These are phyloP conservation scores for Sus cebifrons DNA, from an alignment of 2,797 vertebrate species.

Conservation along the genomic window DNA sequence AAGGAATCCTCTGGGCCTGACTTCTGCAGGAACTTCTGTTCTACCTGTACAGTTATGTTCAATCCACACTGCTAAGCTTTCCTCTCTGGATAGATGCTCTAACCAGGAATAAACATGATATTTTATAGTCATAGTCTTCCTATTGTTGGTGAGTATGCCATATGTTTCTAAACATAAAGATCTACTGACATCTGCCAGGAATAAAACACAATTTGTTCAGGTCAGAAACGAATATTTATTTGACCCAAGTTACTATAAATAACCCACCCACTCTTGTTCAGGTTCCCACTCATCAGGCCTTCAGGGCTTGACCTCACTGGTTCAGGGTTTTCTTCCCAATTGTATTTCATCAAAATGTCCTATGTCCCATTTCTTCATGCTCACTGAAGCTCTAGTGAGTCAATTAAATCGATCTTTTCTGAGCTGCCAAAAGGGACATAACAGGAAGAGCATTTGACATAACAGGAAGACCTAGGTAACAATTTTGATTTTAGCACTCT, in stretches of 20 bases:
- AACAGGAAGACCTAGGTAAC: neutral
- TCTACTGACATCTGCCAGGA: neutral
- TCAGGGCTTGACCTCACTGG: neutral
- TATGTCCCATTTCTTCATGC: neutral
- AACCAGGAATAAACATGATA: neutral
- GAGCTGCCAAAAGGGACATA: neutral
- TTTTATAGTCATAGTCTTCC: too few relatives aligned
- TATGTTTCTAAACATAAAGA: neutral
- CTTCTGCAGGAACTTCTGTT: neutral
- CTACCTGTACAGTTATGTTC: neutral
- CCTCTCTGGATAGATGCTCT: neutral
- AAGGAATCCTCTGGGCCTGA: neutral
- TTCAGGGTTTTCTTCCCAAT: neutral
- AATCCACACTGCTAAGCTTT: neutral
- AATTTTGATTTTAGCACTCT: neutral
- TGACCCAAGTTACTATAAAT: neutral
- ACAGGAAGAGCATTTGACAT: neutral
- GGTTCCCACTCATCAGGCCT: neutral
- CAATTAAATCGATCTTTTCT: neutral
- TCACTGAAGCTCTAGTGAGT: neutral
- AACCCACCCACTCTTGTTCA: neutral
- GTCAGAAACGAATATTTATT: neutral
- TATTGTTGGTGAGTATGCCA: neutral
- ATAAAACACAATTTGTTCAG: neutral
- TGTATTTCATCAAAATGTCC: neutral